phyloP scores from a whole-genome alignment of 2,113 vertebrate genomes.

The Paedocypris sp. region DNA sequence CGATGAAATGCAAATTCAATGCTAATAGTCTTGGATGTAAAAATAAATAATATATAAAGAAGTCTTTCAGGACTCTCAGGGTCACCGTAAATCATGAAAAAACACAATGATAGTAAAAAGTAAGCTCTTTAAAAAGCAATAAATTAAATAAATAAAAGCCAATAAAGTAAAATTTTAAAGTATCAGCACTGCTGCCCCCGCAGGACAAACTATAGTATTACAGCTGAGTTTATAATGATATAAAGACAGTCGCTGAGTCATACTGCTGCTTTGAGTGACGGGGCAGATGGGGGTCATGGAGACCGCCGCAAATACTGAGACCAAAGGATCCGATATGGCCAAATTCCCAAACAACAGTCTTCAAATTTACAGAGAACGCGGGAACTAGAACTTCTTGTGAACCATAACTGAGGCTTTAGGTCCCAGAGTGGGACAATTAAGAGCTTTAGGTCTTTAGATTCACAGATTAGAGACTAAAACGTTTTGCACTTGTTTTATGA shows the following conservation, averaged over 20 bases:
- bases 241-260: background rate
- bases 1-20: too few relatives aligned
- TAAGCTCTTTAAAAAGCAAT: too few relatives aligned
- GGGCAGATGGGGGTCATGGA: conserved; percentile 21
- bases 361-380: background rate
- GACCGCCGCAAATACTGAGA: background rate
- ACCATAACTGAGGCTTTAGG: background rate
- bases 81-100: too few relatives aligned
- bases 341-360: conserved; percentile 16
- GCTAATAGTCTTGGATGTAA: too few relatives aligned
- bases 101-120: too few relatives aligned
- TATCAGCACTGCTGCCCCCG: background rate
- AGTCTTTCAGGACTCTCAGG: too few relatives aligned
- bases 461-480: too few relatives aligned
- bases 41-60: too few relatives aligned
- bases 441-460: too few relatives aligned
- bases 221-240: background rate
- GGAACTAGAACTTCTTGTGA: background rate
- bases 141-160: too few relatives aligned
- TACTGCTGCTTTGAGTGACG: conserved; percentile 20
- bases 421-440: background rate
- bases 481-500: too few relatives aligned
- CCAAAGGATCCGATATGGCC: conserved; percentile 26
- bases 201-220: background rate
- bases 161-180: too few relatives aligned